Percentiles rank a stretch among this genome's conserved stretches.
Evolutionary conservation across 1,140 invertebrate genomes (phyloP).

Genomic region (Temnothorax longispinosus): DNA sequence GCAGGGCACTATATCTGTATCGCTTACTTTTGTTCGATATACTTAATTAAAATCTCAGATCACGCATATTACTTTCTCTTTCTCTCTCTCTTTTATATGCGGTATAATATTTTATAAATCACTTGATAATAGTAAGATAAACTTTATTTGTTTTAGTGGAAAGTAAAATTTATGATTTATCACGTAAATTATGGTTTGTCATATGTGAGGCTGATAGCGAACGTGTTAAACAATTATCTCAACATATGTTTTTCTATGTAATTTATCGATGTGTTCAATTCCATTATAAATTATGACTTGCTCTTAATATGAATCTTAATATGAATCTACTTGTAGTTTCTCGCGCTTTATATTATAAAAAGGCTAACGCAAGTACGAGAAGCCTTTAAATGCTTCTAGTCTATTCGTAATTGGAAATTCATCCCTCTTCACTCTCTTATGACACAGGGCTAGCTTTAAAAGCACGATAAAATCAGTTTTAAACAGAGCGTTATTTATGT

Average conservation of each 20-base stretch:
- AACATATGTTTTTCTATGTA: neutral
- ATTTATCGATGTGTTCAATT: slow-evolving; percentile 9
- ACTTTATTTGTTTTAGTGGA: neutral
- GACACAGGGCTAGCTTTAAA: slow-evolving; percentile 46
- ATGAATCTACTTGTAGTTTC: slow-evolving; percentile 8
- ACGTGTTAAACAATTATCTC: neutral
- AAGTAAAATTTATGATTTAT: neutral
- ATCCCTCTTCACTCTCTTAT: neutral
- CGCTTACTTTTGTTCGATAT: neutral
- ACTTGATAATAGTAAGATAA: neutral
- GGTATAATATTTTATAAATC: neutral
- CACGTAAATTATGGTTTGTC: neutral
- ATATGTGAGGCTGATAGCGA: neutral
- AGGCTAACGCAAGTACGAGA: slow-evolving; percentile 46
- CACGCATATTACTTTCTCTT: neutral
- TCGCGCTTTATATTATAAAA: slow-evolving; percentile 42
- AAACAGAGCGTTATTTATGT: slow-evolving; percentile 74
- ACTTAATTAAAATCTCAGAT: neutral
- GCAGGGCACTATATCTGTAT: neutral
- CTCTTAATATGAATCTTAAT: slow-evolving; percentile 31
- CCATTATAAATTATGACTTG: slow-evolving; percentile 17
- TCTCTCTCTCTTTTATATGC: neutral
- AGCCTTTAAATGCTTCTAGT: neutral
- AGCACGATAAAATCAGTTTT: slow-evolving; percentile 74
- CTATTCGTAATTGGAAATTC: slow-evolving; percentile 35